Conservation (phyloP, 2,797 vertebrate species). For the Sebastes matsubarae region DNA sequence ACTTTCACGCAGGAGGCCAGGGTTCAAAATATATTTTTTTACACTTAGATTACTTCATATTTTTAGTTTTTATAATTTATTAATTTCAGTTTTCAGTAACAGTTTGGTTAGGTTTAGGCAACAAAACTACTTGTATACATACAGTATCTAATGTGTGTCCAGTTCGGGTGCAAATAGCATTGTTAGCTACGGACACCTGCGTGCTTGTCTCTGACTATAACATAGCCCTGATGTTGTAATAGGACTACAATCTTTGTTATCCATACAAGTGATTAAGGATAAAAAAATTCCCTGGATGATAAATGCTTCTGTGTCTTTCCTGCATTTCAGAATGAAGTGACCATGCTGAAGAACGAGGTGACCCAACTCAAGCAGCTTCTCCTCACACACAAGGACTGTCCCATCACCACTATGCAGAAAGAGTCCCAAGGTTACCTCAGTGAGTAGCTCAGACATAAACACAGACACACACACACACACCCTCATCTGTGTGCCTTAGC, state of each 20-base stretch:
- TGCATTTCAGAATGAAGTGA: conserved; percentile 93
- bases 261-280: neutral
- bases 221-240: neutral
- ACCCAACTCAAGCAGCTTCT: conserved; percentile 99
- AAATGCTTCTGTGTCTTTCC: neutral
- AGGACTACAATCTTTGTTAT: neutral
- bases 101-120: no score
- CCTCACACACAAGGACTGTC: conserved; percentile 99
- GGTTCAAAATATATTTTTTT: no score
- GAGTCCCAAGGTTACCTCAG: conserved; percentile 99
- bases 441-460: conserved; percentile 85
- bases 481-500: conserved; percentile 45
- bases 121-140: no score
- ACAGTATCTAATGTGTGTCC: no score
- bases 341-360: conserved; percentile 99
- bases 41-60: no score
- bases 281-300: neutral
- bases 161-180: accelerated
- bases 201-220: no score
- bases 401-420: conserved; percentile 99
- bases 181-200: no score
- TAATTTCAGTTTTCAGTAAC: no score
- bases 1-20: no score
- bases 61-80: no score
- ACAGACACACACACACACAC: conserved; percentile 50